A percentile compares a stretch with the other conserved stretches of the same genome.
phyloP scores from a whole-genome alignment of 2,888 invertebrate genomes.

The Drosophila setosimentum region DNA sequence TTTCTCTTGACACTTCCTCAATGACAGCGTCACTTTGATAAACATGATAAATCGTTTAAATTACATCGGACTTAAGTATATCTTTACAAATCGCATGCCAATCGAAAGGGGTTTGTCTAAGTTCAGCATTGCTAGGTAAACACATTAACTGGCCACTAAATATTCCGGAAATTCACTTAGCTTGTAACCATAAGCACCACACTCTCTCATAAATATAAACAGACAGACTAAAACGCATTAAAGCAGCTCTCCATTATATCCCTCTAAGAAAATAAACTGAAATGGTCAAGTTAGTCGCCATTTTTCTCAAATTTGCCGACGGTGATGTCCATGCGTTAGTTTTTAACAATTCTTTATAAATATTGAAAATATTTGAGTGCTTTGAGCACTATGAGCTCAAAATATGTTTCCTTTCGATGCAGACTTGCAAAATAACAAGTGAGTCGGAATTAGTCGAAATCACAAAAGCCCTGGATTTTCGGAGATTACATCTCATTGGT shows the following conservation, averaged over 20 bases:
- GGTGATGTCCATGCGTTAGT: neutral
- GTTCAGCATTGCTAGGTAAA: constrained; percentile 29
- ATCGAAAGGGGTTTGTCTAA: constrained; percentile 34
- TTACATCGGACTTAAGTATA: constrained; percentile 2
- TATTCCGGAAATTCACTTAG: constrained; percentile 38
- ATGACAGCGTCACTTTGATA: constrained; percentile 38
- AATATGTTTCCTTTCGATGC: too few species aligned
- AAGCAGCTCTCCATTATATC: neutral
- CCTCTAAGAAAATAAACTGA: neutral
- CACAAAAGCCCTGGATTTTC: neutral
- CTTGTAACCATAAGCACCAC: neutral
- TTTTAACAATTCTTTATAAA: neutral
- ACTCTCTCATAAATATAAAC: neutral
- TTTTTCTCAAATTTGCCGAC: neutral
- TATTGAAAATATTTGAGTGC: neutral
- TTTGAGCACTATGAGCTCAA: too few species aligned
- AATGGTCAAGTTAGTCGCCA: neutral
- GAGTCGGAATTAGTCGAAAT: neutral
- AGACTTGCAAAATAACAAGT: too few species aligned
- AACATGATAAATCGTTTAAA: constrained; percentile 46
- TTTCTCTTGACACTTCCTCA: constrained; percentile 47
- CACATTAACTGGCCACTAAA: constrained; percentile 50
- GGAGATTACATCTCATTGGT: neutral
- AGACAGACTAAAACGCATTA: neutral
- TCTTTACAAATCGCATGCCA: neutral